Evolutionary conservation across 2,888 invertebrate species (phyloP).

Genomic region (Ferdinandea cuprea): DNA sequence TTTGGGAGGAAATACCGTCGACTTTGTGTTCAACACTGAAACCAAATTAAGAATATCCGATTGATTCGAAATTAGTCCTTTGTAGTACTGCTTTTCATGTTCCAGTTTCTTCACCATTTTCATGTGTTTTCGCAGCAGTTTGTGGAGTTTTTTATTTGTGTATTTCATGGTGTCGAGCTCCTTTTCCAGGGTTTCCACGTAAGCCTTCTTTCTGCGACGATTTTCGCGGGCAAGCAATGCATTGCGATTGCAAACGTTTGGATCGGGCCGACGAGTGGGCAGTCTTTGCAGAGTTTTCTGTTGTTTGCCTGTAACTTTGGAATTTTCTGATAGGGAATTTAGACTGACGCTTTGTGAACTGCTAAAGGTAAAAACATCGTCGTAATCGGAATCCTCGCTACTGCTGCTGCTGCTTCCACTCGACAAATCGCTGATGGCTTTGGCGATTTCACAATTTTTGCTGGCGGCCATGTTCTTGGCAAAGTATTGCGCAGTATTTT

Average conservation of each 20-base stretch:
- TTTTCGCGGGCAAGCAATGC: slow-evolving; percentile 87
- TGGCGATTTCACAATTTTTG: slow-evolving; percentile 51
- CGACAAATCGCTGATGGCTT: slow-evolving; percentile 37
- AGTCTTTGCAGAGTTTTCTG: slow-evolving; percentile 74
- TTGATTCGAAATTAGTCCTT: slow-evolving; percentile 84
- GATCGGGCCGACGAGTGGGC: slow-evolving; percentile 81
- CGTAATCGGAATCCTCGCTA: slow-evolving; percentile 60
- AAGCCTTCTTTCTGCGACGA: slow-evolving; percentile 85
- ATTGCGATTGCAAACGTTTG: slow-evolving; percentile 83
- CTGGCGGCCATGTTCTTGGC: slow-evolving; percentile 55
- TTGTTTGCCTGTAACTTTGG: slow-evolving; percentile 26
- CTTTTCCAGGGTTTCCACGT: slow-evolving; percentile 85
- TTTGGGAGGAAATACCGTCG: slow-evolving; percentile 17
- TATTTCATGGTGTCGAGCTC: slow-evolving; percentile 82
- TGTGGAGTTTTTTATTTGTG: slow-evolving; percentile 84
- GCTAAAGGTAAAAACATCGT: slow-evolving; percentile 34
- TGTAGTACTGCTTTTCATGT: slow-evolving; percentile 85
- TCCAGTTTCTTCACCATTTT: slow-evolving; percentile 83
- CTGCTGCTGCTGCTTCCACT: slow-evolving; percentile 40
- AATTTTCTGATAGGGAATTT: slow-evolving; percentile 5
- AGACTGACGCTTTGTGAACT: slow-evolving; percentile 31
- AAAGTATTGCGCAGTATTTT: slow-evolving; percentile 35
- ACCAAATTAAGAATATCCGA: slow-evolving; percentile 84
- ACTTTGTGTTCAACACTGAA: slow-evolving; percentile 81
- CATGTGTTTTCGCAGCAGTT: slow-evolving; percentile 83